Evolutionary conservation across 2,888 invertebrate species (phyloP), one percentile per base, ranked within the genome.

Genomic region (Cerastis rubricosa): DNA sequence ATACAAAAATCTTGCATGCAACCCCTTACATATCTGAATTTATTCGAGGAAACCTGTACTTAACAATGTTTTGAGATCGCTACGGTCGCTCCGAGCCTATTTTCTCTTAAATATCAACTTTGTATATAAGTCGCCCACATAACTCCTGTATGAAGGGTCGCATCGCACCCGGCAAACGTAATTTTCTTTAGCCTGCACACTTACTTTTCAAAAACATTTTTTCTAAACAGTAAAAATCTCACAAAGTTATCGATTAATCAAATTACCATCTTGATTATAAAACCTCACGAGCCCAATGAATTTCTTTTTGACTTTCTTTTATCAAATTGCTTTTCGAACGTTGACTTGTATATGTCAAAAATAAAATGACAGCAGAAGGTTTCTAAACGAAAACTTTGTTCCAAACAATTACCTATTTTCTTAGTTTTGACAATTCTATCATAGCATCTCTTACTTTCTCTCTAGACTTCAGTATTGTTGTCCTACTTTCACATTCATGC

Each of bases 351-450:
- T 4, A 68, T 57, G 79, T 76, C 77, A 69, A 77, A 76, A 59
- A 17, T 19, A 7, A 49, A 29, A 0, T 83, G 68, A 65, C 68
- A 77, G 57, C 35, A 0, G 6, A 14, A 25, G 8, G 45, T 87
- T 88, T 78, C 79, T 78, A 68, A 88, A 87, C 87, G 88, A 80
- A 75, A 66, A 3, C 11, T 5, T 54, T 72, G 77, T 77, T 86
- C 25, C 78, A 65, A 40, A 19, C 4, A 1, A 0, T 2, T 3
- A 11, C 0, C 0, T 12, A 22, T n/a, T 19, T 2, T 12, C 11
- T n/a, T 2, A 22, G 0, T 29, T n/a, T n/a, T 66, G 19, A 57
- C 63, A 73, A 75, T 29, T 51, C 2, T 49, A n/a, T 54, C 19
- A n/a, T 73, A 14, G 17, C 72, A 61, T 77, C 76, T 78, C 78